Base-by-base conservation (phyloP, 1,140 invertebrate genomes). In the Drosophila paulistorum region DNA sequence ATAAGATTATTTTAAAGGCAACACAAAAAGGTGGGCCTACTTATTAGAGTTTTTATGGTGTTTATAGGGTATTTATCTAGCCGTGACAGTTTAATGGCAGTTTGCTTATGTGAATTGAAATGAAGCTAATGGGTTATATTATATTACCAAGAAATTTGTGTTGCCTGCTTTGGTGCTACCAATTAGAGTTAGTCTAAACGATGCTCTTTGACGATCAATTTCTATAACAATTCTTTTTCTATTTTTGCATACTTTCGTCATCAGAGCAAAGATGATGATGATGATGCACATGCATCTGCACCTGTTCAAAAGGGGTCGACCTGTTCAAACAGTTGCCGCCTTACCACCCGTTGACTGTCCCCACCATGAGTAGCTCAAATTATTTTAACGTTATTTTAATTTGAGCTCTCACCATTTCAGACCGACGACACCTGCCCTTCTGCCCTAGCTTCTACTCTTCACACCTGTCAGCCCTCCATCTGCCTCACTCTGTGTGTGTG, bases 311-410 rank as follows among this genome's bases (percentile, higher is more conserved):
- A 51, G 9, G 45, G 45, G 45, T 51, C 45, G 11, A 51, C 17
- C 17, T 23, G 17, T 51, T 51, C 45, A 14, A 48, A 7, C 45
- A 48, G 45, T 2, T 14, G 10, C 35, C 35, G 10, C 35, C 35
- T 20, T 48, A 17, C 14, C 17, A 14, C 45, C 45, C 14, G 35
- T 30, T 6, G 30, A 5, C 6, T 7, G 6, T 23, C 17, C 20
- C 33, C 33, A 7, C 74, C 54, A 78, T 74, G 66, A 72, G 70
- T 80, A 57, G 68, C 84, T 87, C 83, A 81, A 89, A 87, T 87
- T 87, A 89, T 83, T 89, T 87, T 83, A 83, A 89, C 79, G 80
- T 86, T 87, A 83, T 87, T 89, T 87, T 89, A 87, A 87, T 89
- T 87, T 77, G 79, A 83, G 79, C 76, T 75, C n/a, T 64, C 59